Evolutionary conservation across 2,888 invertebrate genomes (phyloP), one percentile per base, ranked within the genome.

Genomic region (Anthophora plumipes): DNA sequence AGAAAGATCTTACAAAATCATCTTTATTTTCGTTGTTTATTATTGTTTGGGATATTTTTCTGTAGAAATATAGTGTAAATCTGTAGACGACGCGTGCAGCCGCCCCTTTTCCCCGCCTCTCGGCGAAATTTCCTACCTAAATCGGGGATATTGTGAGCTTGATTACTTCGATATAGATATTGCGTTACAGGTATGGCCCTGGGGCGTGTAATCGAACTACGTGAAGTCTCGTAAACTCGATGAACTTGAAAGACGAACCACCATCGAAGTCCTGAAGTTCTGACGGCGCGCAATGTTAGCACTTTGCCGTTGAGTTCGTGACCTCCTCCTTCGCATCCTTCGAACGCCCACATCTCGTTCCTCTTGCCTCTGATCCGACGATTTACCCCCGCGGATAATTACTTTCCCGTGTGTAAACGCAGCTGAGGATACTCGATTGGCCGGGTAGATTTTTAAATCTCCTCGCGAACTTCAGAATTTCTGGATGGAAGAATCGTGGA

Each of bases 131-230:
- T 85, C 76, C 86, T 76, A 71, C 68, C 81, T 75, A 85, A 85
- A 83, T 85, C 71, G 71, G 71, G 78, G 84, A 73, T 85, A 85
- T 85, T 79, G 84, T 81, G 73, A 68, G 73, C 78, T 83, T 79
- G 81, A 85, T 83, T 82, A 85, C 75, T 83, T 71, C 84, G 78
- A 70, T 80, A 85, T 73, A 84, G 85, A 83, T 85, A 85, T 85
- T 83, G 82, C 86, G 78, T 78, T 85, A 81, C 85, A 68, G 69
- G 60, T 78, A 64, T 85, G 71, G 74, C 85, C 83, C n/a, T 75
- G 78, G 60, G 81, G 82, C 83, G 79, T 77, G 75, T 85, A 85
- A 85, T 85, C 82, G 86, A 76, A 76, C 86, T 85, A 66, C 71
- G 59, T 68, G 37, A 76, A 73, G 83, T 73, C 70, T 75, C 67